phyloP scores from a whole-genome alignment of 2,113 vertebrate species.

The Takifugu bimaculatus region DNA sequence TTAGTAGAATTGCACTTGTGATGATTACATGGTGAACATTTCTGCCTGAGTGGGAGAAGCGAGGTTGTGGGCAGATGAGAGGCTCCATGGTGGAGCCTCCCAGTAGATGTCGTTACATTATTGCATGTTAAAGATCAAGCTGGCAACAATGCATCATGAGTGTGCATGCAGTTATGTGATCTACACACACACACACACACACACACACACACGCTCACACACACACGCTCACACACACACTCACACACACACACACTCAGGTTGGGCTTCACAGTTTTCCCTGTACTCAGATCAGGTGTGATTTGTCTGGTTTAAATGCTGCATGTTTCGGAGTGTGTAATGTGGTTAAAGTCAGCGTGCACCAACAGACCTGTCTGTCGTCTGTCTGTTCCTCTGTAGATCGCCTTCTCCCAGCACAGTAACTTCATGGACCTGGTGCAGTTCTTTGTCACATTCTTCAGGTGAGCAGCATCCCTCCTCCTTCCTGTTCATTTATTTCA shows the following conservation, averaged over 20 bases:
- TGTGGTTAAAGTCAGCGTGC: slow-evolving; percentile 3
- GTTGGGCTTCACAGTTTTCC: no score
- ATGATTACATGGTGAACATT: slow-evolving; percentile 50
- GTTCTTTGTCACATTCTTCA: slow-evolving; percentile 99
- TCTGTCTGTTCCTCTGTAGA: slow-evolving; percentile 70
- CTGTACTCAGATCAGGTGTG: no score
- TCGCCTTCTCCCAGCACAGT: slow-evolving; percentile 98
- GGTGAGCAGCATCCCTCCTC: slow-evolving; percentile 71
- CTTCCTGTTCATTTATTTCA: not conserved
- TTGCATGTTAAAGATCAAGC: not conserved
- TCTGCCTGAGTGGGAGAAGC: slow-evolving; percentile 34
- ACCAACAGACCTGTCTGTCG: not conserved
- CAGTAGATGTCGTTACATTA: no score
- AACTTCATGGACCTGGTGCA: slow-evolving; percentile 99
- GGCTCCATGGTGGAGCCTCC: not conserved
- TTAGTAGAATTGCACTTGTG: slow-evolving; percentile 48
- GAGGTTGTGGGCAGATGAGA: slow-evolving; percentile 27
- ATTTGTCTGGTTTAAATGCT: no score
- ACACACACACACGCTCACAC: no score
- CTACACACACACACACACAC: not conserved
- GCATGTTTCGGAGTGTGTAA: slow-evolving; percentile 11
- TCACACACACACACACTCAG: no score
- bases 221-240: no score
- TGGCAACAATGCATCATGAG: not conserved
- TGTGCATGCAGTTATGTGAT: not conserved